These are phyloP conservation scores for Pseudomyrmex cubaensis DNA, from an alignment of 1,140 invertebrate genomes.

Conservation along the genomic window DNA sequence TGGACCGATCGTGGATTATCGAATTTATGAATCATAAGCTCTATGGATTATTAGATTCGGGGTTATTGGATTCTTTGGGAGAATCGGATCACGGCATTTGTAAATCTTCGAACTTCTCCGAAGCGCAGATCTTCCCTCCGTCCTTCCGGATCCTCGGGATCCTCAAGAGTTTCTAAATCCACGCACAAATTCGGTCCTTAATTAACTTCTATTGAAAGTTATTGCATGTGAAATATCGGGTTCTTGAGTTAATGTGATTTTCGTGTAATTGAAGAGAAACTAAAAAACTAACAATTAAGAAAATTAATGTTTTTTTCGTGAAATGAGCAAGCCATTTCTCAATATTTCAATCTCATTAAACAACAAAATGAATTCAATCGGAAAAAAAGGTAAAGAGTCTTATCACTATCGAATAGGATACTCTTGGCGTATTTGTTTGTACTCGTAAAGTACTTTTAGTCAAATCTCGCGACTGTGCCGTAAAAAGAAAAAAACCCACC, in stretches of 20 bases:
- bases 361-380: conserved; percentile 4
- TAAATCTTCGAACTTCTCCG: neutral
- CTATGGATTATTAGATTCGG: conserved; percentile 4
- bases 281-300: no score
- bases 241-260: no score
- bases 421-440: neutral
- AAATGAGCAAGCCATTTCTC: no score
- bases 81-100: neutral
- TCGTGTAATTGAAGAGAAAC: no score
- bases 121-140: no score
- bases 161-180: no score
- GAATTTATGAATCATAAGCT: neutral
- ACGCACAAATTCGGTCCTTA: no score
- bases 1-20: neutral
- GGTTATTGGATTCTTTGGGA: neutral
- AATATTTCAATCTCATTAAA: no score
- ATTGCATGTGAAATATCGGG: no score
- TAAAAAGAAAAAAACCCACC: neutral
- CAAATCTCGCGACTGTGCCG: conserved; percentile 3
- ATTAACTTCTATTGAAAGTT: no score
- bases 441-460: neutral
- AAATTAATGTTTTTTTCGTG: no score
- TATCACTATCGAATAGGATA: neutral
- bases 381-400: neutral
- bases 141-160: neutral